phyloP scores from a whole-genome alignment of 2,888 invertebrate species.

The Amblyjoppa fuscipennis region DNA sequence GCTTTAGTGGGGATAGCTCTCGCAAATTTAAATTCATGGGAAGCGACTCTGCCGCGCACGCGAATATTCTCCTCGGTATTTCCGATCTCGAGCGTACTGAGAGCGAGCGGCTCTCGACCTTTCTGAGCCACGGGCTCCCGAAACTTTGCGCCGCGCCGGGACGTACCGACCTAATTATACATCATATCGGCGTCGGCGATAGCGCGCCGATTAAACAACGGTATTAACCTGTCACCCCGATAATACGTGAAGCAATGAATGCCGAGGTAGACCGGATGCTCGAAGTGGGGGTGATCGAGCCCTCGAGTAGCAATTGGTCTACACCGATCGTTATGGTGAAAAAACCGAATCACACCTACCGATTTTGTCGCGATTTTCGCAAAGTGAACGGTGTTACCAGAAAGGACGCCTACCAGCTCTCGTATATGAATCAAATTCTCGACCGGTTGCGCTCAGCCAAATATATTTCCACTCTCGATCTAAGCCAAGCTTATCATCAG shows the following conservation, averaged over 20 bases:
- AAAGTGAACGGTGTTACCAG: constrained; percentile 55
- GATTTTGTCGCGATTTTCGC: constrained; percentile 66
- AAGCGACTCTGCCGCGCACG: no score
- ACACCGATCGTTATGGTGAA: constrained; percentile 58
- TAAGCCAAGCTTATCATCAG: constrained; percentile 63
- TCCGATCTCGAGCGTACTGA: neutral
- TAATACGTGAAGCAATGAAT: constrained; percentile 1
- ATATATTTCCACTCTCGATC: constrained; percentile 63
- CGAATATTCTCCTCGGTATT: neutral
- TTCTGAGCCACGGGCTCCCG: neutral
- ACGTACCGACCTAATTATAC: neutral
- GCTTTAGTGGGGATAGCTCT: no score
- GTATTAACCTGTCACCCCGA: constrained; percentile 27
- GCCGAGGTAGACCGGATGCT: constrained; percentile 13
- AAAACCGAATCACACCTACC: constrained; percentile 58
- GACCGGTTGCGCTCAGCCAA: constrained; percentile 54
- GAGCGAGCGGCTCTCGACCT: neutral
- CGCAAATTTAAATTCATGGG: no score
- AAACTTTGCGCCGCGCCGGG: neutral
- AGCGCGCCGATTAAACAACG: constrained; percentile 30
- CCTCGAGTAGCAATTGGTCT: neutral
- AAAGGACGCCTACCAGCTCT: constrained; percentile 68
- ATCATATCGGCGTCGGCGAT: constrained; percentile 25
- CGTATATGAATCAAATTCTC: constrained; percentile 58
- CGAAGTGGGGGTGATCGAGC: neutral